Evolutionary conservation across 2,888 invertebrate species (phyloP), one percentile per base, ranked within the genome.

Genomic region (Biston betularia): DNA sequence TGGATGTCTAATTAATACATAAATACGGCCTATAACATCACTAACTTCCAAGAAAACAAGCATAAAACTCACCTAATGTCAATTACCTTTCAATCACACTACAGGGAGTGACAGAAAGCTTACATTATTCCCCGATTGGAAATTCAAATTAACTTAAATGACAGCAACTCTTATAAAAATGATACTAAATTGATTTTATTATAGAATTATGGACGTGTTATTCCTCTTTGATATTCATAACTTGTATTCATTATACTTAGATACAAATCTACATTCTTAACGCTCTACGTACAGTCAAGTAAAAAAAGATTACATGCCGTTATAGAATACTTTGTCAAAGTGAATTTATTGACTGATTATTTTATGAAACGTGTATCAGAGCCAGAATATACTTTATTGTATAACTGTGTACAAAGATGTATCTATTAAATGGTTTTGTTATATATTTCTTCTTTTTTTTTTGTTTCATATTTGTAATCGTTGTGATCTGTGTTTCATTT

Each of bases 261-360:
- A 65, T 69, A 56, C 15, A 9, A 45, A 72, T 68, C 70, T 67
- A 45, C 59, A 65, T 70, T 64, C 63, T 58, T 52, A 35, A 63
- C 53, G 50, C 14, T 63, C 15, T 33, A 45, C 3, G 57, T 50
- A 35, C 2, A 53, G 49, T 0, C 12, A 8, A 34, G 35, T 45
- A 15, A 46, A 56, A n/a, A 24, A 35, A 14, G 35, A 14, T 45
- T 46, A 56, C 45, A 55, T 33, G 33, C 6, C 3, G 33, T 56
- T 24, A 24, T 24, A 24, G 48, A 63, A 7, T 34, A 50, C 57
- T 65, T 62, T 49, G 55, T 55, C 54, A 15, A 9, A 49, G 10
- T 34, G 33, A 34, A 15, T 42, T 33, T 15, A 0, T 12, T 12
- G 24, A 33, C 11, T 24, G n/a, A 54, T 42, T 6, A 12, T 33